Percentiles rank a stretch among this genome's conserved stretches.
Conservation (phyloP, 2,888 invertebrate genomes). For the Apotomis betuletana region DNA sequence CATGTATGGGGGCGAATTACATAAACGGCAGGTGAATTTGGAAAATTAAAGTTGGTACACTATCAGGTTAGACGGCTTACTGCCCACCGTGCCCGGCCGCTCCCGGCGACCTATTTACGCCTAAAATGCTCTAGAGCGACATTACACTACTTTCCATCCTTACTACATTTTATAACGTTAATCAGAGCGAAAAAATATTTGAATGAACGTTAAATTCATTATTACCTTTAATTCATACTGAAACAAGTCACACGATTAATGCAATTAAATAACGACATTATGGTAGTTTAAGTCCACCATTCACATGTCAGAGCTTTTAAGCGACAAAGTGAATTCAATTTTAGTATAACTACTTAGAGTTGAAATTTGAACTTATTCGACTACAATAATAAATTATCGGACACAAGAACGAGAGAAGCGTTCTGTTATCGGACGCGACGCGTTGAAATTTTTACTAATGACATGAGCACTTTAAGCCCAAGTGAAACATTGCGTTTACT, state of each 20-base stretch:
- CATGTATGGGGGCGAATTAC: constrained; percentile 74
- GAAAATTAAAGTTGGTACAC: constrained; percentile 77
- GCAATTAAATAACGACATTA: constrained; percentile 13
- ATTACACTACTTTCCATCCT: neutral
- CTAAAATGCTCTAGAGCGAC: constrained; percentile 4
- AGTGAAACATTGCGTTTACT: neutral
- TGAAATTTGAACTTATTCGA: neutral
- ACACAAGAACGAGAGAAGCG: constrained; percentile 21
- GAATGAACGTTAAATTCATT: no score
- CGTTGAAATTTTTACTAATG: constrained; percentile 33
- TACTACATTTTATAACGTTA: neutral
- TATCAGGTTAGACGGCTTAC: constrained; percentile 51
- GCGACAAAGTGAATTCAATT: constrained; percentile 5
- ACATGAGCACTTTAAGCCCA: constrained; percentile 10
- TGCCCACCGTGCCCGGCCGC: constrained; percentile 20
- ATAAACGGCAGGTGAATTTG: constrained; percentile 81
- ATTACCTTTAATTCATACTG: neutral
- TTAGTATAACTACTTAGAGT: neutral
- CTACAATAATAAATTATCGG: constrained; percentile 26
- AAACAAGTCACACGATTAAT: constrained; percentile 4
- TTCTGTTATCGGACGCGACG: constrained; percentile 34
- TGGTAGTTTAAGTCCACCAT: constrained; percentile 16
- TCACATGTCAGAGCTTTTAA: constrained; percentile 15
- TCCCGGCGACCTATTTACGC: constrained; percentile 32
- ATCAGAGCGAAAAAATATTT: no score